Evolutionary conservation across 2,888 invertebrate genomes (phyloP).

Genomic region (Agonum fuliginosum): DNA sequence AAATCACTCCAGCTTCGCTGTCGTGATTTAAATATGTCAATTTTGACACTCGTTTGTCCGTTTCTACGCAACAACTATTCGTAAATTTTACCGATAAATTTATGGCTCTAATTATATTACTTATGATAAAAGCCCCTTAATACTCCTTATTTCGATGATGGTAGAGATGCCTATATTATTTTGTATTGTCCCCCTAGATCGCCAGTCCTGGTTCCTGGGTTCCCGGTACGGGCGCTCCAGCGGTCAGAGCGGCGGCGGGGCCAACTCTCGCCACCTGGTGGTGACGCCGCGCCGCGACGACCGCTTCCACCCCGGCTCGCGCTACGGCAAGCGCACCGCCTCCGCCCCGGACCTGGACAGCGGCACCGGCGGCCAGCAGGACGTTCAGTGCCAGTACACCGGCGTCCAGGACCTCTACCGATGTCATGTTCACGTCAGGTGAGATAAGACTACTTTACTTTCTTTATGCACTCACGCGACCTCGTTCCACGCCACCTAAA

Average conservation of each 20-base stretch:
- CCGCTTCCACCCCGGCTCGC: slow-evolving; percentile 51
- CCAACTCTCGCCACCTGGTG: slow-evolving; percentile 30
- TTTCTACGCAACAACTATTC: no score
- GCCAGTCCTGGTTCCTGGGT: slow-evolving; percentile 53
- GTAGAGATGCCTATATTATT: no score
- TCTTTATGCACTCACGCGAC: neutral
- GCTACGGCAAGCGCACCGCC: slow-evolving; percentile 52
- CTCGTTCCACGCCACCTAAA: neutral
- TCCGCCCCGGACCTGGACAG: neutral
- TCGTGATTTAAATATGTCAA: no score
- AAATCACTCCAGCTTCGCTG: no score
- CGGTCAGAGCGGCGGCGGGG: slow-evolving; percentile 32
- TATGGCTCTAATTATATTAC: no score
- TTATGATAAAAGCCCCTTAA: no score
- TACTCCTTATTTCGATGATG: no score
- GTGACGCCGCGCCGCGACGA: slow-evolving; percentile 57
- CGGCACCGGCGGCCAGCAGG: slow-evolving; percentile 62
- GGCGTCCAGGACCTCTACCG: slow-evolving; percentile 75
- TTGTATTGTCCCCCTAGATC: neutral
- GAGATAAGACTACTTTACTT: slow-evolving; percentile 62
- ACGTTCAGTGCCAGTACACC: slow-evolving; percentile 73
- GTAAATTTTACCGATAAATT: no score
- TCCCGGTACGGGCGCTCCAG: slow-evolving; percentile 52
- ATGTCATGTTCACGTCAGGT: slow-evolving; percentile 72
- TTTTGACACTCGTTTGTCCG: no score